Conservation (phyloP, 2,113 vertebrate species). For the Marcusenius ussheri region DNA sequence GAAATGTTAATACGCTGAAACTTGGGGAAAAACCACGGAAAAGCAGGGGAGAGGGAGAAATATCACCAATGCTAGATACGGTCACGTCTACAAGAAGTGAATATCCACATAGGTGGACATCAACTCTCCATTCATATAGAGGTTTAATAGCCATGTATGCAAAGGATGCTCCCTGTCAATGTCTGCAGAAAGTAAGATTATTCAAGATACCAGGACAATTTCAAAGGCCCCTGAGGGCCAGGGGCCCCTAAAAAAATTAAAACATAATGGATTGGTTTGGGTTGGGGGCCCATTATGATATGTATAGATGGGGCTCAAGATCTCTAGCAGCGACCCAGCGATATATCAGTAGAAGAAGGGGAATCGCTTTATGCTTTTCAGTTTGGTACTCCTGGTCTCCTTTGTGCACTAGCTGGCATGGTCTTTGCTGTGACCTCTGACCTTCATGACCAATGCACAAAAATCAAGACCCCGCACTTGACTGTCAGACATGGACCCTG, state of each 20-base stretch:
- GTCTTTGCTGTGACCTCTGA: background rate
- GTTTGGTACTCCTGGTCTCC: background rate
- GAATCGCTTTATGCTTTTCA: background rate
- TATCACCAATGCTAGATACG: background rate
- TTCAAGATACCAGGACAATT: background rate
- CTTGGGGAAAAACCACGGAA: background rate
- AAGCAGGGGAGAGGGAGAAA: background rate
- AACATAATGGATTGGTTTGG: too few relatives aligned
- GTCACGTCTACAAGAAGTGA: background rate
- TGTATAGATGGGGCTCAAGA: background rate
- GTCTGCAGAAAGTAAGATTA: background rate
- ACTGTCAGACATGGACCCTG: conserved; percentile 15
- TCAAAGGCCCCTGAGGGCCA: too few relatives aligned
- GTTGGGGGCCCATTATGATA: too few relatives aligned
- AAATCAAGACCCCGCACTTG: background rate
- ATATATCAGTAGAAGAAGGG: background rate
- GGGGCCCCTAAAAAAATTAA: too few relatives aligned
- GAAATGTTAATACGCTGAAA: background rate
- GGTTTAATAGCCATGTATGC: background rate
- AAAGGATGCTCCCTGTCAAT: background rate
- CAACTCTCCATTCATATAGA: background rate
- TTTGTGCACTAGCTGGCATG: background rate
- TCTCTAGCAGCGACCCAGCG: background rate
- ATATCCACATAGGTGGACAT: background rate
- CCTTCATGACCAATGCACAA: background rate